Evolutionary conservation across 2,888 invertebrate genomes (phyloP).

Genomic region (Drepana falcataria): DNA sequence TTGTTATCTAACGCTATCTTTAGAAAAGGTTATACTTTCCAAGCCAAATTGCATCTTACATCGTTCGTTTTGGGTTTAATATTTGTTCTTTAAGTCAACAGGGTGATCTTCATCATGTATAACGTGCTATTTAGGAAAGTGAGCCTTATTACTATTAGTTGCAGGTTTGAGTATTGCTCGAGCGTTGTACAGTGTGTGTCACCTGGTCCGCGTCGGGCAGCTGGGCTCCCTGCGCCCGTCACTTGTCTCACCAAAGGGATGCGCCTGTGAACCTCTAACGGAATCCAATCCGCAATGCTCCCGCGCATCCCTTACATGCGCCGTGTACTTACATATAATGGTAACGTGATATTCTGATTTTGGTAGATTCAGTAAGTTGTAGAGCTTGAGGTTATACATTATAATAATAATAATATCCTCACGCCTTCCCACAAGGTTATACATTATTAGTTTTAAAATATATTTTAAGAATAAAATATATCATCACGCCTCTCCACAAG

Average conservation of each 20-base stretch:
- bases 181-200: slow-evolving; percentile 30
- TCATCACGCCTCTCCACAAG: no score
- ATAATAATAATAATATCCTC: no score
- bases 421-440: no score
- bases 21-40: slow-evolving; percentile 26
- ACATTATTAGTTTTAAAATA: no score
- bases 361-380: not conserved
- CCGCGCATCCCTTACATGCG: slow-evolving; percentile 28
- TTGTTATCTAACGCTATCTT: slow-evolving; percentile 64
- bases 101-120: slow-evolving; percentile 31
- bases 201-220: slow-evolving; percentile 66
- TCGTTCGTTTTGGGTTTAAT: slow-evolving; percentile 36
- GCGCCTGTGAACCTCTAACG: slow-evolving; percentile 68
- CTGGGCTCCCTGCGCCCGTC: slow-evolving; percentile 59
- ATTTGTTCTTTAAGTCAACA: slow-evolving; percentile 29
- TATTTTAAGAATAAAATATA: no score
- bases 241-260: slow-evolving; percentile 77
- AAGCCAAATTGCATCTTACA: slow-evolving; percentile 36
- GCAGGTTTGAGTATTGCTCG: slow-evolving; percentile 30
- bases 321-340: slow-evolving; percentile 35
- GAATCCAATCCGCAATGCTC: slow-evolving; percentile 57
- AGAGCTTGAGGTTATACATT: no score
- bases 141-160: slow-evolving; percentile 2
- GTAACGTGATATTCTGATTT: slow-evolving; percentile 46
- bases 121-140: slow-evolving; percentile 8